Conservation (phyloP, 2,797 vertebrate genomes). For the Phoeniculus purpureus region DNA sequence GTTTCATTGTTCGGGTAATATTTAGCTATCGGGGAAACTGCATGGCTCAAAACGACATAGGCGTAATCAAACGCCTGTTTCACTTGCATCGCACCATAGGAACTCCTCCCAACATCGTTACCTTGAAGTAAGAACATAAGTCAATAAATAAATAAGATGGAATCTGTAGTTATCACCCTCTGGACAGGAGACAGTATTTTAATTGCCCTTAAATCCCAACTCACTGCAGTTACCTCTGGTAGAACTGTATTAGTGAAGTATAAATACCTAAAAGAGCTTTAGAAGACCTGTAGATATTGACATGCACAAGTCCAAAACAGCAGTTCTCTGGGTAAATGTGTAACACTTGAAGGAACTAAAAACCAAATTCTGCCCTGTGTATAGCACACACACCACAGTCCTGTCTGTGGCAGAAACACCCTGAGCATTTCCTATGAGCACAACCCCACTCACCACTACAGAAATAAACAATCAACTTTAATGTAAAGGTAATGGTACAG, state of each 20-base stretch:
- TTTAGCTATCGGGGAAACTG: conserved; percentile 93
- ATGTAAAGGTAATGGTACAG: background rate
- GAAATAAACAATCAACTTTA: background rate
- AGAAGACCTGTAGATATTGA: background rate
- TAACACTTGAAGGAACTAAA: background rate
- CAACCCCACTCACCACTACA: background rate
- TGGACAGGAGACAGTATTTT: background rate
- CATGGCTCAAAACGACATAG: conserved; percentile 93
- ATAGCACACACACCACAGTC: background rate
- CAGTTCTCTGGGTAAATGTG: background rate
- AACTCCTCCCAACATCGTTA: conserved; percentile 96
- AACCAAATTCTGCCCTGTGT: background rate
- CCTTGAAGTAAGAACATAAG: conserved; percentile 77
- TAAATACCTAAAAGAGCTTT: background rate
- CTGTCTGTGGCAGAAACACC: background rate
- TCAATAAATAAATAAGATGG: background rate
- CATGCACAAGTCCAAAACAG: background rate
- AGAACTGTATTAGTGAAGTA: background rate
- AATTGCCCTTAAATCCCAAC: background rate
- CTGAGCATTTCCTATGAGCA: background rate
- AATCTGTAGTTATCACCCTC: background rate
- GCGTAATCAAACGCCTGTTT: conserved; percentile 99
- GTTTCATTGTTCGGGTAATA: conserved; percentile 94
- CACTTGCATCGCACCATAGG: conserved; percentile 98
- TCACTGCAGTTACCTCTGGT: background rate